These are phyloP conservation scores for Leistus spinibarbis DNA, from an alignment of 2,888 invertebrate species.

Conservation along the genomic window DNA sequence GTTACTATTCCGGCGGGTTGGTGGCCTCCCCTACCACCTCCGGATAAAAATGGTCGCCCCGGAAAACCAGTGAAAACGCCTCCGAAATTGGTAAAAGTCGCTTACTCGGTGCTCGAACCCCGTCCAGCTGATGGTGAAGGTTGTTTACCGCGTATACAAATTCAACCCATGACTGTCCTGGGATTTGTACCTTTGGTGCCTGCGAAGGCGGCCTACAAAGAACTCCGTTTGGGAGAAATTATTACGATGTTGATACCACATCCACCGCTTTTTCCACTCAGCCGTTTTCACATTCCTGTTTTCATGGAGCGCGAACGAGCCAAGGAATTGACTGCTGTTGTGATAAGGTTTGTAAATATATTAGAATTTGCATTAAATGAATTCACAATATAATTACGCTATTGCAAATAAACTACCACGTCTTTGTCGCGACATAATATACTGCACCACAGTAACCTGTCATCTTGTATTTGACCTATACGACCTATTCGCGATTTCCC, in stretches of 20 bases:
- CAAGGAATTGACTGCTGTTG: constrained; percentile 74
- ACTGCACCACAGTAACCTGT: too few relatives aligned
- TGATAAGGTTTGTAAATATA: constrained; percentile 72
- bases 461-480: constrained; percentile 11
- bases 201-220: constrained; percentile 81
- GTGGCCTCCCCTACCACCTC: constrained; percentile 81
- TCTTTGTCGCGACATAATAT: too few relatives aligned
- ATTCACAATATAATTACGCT: neutral
- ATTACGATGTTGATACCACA: constrained; percentile 86
- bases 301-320: constrained; percentile 77
- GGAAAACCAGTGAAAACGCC: constrained; percentile 60
- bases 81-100: constrained; percentile 77
- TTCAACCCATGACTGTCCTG: constrained; percentile 63
- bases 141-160: constrained; percentile 77
- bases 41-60: constrained; percentile 64
- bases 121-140: constrained; percentile 68
- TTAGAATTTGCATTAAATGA: too few relatives aligned
- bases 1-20: constrained; percentile 87
- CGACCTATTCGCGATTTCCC: neutral
- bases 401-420: neutral
- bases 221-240: constrained; percentile 81
- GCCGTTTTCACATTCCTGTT: constrained; percentile 88
- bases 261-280: constrained; percentile 86
- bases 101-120: constrained; percentile 89
- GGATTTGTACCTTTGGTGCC: constrained; percentile 73